These are phyloP conservation scores for Notoglanidium macrostoma DNA, from an alignment of 2,797 vertebrate genomes.

Conservation along the genomic window DNA sequence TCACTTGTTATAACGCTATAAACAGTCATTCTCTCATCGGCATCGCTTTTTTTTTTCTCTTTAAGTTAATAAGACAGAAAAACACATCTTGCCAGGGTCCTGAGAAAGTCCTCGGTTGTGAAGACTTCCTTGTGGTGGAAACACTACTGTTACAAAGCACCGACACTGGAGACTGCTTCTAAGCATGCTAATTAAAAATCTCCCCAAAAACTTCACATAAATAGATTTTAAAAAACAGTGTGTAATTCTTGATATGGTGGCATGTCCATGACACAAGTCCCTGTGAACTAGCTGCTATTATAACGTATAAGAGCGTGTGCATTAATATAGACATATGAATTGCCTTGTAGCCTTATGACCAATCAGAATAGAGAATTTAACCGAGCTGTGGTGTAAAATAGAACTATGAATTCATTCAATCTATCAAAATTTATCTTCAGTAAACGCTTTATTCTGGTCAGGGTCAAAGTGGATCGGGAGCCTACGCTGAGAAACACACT, in stretches of 20 bases:
- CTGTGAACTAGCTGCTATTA: background rate
- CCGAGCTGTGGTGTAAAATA: background rate
- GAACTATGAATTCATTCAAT: background rate
- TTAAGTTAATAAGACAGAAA: background rate
- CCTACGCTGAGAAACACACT: background rate
- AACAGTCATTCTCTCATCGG: background rate
- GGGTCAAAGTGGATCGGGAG: background rate
- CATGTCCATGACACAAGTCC: background rate
- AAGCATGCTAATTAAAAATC: background rate
- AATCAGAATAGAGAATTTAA: background rate
- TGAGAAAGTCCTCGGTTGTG: background rate
- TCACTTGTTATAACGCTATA: background rate
- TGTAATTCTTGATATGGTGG: background rate
- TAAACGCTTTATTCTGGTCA: background rate
- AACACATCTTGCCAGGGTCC: background rate
- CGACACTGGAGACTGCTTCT: background rate
- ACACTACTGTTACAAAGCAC: background rate
- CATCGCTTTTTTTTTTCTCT: background rate
- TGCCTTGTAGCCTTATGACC: background rate
- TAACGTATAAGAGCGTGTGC: background rate
- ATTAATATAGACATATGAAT: background rate
- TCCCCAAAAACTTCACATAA: background rate
- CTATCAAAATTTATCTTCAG: background rate
- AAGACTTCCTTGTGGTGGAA: background rate
- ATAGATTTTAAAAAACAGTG: background rate